A percentile compares a stretch with the other conserved stretches of the same genome.
These are phyloP conservation scores for Pollenia griseotomentosa DNA, from an alignment of 2,888 invertebrate genomes.

Conservation along the genomic window DNA sequence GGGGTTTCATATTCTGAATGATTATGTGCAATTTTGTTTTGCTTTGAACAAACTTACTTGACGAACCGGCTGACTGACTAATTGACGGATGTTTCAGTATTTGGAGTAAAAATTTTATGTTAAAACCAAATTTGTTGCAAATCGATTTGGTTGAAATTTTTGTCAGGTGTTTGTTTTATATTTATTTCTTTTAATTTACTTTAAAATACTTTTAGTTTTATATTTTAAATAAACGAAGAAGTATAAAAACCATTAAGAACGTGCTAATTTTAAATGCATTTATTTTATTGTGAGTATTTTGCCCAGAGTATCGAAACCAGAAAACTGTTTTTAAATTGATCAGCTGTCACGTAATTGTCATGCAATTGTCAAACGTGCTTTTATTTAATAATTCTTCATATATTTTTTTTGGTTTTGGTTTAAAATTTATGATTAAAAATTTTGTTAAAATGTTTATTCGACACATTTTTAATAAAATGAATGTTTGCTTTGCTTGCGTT, in stretches of 20 bases:
- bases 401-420: not conserved
- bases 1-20: constrained; percentile 53
- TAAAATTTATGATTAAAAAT: constrained; percentile 43
- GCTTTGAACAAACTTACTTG: not conserved
- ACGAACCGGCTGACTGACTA: constrained; percentile 2
- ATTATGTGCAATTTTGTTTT: not conserved
- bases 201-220: constrained; percentile 43
- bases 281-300: constrained; percentile 21
- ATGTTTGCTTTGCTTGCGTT: not conserved
- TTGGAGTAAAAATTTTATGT: constrained; percentile 4
- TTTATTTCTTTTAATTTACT: constrained; percentile 12
- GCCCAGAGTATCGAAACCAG: constrained; percentile 2
- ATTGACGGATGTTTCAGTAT: constrained; percentile 24
- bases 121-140: not conserved
- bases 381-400: constrained; percentile 51
- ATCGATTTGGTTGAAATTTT: constrained; percentile 45
- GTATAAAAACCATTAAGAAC: constrained; percentile 47
- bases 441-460: constrained; percentile 49
- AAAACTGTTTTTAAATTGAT: constrained; percentile 57
- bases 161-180: constrained; percentile 37
- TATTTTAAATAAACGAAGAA: constrained; percentile 4
- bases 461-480: constrained; percentile 31
- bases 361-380: constrained; percentile 72
- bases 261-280: constrained; percentile 63
- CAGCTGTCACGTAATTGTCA: constrained; percentile 75